Percentiles rank a stretch among this genome's conserved stretches.
Evolutionary conservation across 2,797 vertebrate species (phyloP).

Genomic region (Eidolon dupreanum): DNA sequence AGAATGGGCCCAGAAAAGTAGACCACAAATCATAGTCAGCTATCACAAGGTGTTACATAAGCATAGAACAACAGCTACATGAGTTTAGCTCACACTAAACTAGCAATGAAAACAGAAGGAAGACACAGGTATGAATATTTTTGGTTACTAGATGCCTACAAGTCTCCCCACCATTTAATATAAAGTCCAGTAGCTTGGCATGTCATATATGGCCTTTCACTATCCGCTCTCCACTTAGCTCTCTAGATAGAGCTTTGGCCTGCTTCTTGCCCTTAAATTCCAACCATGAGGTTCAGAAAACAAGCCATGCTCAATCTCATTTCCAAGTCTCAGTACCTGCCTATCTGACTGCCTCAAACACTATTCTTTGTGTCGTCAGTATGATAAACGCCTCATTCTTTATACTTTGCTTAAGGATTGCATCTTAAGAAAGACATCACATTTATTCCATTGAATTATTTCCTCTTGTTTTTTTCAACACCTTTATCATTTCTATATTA

Average conservation of each 20-base stretch:
- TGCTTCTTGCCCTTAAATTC: not conserved
- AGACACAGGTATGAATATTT: not conserved
- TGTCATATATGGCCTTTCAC: not conserved
- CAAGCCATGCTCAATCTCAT: not conserved
- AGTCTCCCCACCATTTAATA: not conserved
- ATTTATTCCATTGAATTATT: not conserved
- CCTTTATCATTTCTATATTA: not conserved
- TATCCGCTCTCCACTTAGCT: not conserved
- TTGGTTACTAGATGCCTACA: not conserved
- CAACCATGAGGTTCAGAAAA: not conserved
- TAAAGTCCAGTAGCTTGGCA: not conserved
- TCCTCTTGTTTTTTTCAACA: not conserved
- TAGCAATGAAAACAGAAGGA: not conserved
- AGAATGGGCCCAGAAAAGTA: not conserved
- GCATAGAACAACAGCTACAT: not conserved
- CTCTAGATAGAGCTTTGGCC: not conserved
- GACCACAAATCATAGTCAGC: not conserved
- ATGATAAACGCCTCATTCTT: not conserved
- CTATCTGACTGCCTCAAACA: not conserved
- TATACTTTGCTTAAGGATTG: not conserved
- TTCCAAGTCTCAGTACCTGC: not conserved
- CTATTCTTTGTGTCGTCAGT: not conserved
- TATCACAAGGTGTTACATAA: not conserved
- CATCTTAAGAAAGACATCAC: not conserved
- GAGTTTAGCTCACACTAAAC: not conserved